Percentiles rank a stretch among this genome's conserved stretches.
phyloP scores from a whole-genome alignment of 2,113 vertebrate species.

The Mixornis gularis region DNA sequence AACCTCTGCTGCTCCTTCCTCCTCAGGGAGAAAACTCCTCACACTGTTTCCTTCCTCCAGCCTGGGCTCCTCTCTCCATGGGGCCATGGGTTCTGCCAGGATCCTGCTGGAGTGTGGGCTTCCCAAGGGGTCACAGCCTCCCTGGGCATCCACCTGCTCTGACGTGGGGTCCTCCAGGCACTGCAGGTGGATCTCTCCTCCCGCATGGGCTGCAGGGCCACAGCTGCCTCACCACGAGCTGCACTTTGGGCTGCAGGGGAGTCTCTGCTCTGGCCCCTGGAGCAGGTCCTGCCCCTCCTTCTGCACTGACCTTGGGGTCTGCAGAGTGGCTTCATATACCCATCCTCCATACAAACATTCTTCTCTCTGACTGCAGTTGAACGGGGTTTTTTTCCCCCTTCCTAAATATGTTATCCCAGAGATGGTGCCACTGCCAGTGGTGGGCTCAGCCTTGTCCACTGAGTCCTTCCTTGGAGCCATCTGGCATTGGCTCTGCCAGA shows the following conservation, averaged over 20 bases:
- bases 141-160: background rate
- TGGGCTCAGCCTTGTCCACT: background rate
- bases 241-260: background rate
- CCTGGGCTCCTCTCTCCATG: background rate
- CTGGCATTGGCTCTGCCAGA: background rate
- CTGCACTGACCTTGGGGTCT: background rate
- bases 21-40: background rate
- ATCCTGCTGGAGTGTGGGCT: background rate
- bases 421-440: background rate
- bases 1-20: background rate
- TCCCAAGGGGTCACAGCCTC: background rate
- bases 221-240: background rate
- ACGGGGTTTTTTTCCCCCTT: background rate
- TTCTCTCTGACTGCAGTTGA: background rate
- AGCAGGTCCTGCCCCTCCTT: background rate
- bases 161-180: fast-evolving
- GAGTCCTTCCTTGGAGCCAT: background rate
- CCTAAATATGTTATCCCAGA: background rate
- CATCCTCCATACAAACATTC: background rate
- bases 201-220: background rate
- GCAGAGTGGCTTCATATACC: background rate
- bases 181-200: background rate
- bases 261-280: background rate
- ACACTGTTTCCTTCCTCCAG: background rate
- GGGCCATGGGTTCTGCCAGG: background rate